Evolutionary conservation across 2,113 vertebrate species (phyloP).

Genomic region (Gadus chalcogrammus): DNA sequence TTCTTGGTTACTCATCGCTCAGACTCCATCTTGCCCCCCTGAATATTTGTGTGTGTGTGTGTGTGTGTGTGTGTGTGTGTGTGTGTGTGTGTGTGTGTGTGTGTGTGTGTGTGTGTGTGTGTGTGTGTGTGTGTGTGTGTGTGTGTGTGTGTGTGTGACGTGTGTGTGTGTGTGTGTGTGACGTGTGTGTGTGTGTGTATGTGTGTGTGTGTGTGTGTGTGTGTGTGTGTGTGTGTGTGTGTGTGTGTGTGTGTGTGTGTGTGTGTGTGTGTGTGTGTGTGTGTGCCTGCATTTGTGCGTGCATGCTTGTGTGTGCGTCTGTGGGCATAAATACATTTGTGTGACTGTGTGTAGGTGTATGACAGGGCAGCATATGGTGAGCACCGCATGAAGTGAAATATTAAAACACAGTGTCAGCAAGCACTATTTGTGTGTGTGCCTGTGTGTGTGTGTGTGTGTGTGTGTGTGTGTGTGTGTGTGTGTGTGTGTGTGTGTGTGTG

Average conservation of each 20-base stretch:
- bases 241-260: neutral
- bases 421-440: constrained; percentile 15
- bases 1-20: neutral
- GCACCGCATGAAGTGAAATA: constrained; percentile 63
- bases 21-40: neutral
- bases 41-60: constrained; percentile 1
- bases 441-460: constrained; percentile 19
- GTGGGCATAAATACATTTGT: constrained; percentile 11
- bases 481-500: constrained; percentile 22
- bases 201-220: constrained; percentile 2
- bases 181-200: neutral
- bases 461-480: neutral
- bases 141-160: constrained; percentile 5
- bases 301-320: neutral
- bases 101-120: constrained; percentile 2
- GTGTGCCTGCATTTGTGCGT: neutral
- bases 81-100: neutral
- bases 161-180: constrained; percentile 6
- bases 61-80: constrained; percentile 3
- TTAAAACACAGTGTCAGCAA: constrained; percentile 69
- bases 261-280: constrained; percentile 8
- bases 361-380: constrained; percentile 63
- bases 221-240: neutral
- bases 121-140: constrained; percentile 1
- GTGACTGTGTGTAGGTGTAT: constrained; percentile 39